These are phyloP conservation scores for Catocala fraxini DNA, from an alignment of 2,888 invertebrate species.

Conservation along the genomic window DNA sequence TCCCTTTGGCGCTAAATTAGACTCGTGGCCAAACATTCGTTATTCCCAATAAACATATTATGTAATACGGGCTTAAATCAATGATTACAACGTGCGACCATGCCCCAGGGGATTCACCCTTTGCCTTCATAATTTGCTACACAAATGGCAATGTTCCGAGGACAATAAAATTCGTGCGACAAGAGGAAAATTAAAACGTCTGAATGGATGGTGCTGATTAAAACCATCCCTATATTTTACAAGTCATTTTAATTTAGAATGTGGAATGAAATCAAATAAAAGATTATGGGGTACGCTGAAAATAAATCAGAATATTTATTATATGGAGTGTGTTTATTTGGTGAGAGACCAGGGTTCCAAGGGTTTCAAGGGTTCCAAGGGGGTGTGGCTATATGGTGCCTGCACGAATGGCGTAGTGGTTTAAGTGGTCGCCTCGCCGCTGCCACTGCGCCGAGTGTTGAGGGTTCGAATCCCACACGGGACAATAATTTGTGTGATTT, in stretches of 20 bases:
- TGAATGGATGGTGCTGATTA: constrained; percentile 16
- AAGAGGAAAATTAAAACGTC: constrained; percentile 30
- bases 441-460: too few species aligned
- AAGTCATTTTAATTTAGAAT: constrained; percentile 10
- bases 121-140: constrained; percentile 33
- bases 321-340: too few species aligned
- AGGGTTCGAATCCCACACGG: too few species aligned
- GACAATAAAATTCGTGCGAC: constrained; percentile 24
- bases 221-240: constrained; percentile 4
- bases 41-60: constrained; percentile 27
- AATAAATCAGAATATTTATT: constrained; percentile 5
- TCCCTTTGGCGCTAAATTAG: constrained; percentile 33
- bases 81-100: constrained; percentile 33
- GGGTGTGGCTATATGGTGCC: too few species aligned
- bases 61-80: constrained; percentile 36
- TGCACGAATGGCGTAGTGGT: too few species aligned
- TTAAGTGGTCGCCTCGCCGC: too few species aligned
- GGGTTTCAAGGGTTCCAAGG: too few species aligned
- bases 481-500: too few species aligned
- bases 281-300: background rate
- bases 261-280: constrained; percentile 2
- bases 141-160: constrained; percentile 26
- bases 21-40: constrained; percentile 26
- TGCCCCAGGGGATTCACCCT: constrained; percentile 15
- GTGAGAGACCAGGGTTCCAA: too few species aligned